phyloP scores from a whole-genome alignment of 2,113 vertebrate species.

The Bufo bufo region DNA sequence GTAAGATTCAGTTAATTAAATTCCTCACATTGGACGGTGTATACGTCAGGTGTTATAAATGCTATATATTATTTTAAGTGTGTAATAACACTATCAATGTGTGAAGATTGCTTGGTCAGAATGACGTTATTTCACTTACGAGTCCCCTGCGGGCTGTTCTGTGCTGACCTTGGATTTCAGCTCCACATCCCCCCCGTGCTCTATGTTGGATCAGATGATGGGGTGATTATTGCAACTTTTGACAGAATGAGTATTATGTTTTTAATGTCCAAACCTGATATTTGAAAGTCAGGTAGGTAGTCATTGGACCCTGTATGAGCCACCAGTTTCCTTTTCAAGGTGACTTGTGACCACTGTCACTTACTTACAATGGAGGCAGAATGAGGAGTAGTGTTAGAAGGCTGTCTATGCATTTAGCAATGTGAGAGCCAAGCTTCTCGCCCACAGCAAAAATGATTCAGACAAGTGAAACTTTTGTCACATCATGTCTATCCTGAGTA shows the following conservation, averaged over 20 bases:
- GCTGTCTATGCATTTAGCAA: constrained; percentile 11
- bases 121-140: neutral
- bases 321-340: constrained; percentile 40
- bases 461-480: constrained; percentile 26
- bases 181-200: neutral
- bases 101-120: neutral
- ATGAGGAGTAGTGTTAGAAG: constrained; percentile 5
- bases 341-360: constrained; percentile 22
- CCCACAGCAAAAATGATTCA: constrained; percentile 12
- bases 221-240: constrained; percentile 33
- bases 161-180: constrained; percentile 23
- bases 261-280: neutral
- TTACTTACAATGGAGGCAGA: constrained; percentile 27
- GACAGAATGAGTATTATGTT: neutral
- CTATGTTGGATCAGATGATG: constrained; percentile 14
- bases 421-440: constrained; percentile 26
- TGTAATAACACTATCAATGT: neutral
- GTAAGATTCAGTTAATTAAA: neutral
- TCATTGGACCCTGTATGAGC: constrained; percentile 36
- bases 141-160: constrained; percentile 27
- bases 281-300: constrained; percentile 24
- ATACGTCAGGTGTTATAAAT: too few species aligned
- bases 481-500: neutral
- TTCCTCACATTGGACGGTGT: neutral
- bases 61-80: neutral